Evolutionary conservation across 2,888 invertebrate genomes (phyloP).

Genomic region (Pandemis heparana): DNA sequence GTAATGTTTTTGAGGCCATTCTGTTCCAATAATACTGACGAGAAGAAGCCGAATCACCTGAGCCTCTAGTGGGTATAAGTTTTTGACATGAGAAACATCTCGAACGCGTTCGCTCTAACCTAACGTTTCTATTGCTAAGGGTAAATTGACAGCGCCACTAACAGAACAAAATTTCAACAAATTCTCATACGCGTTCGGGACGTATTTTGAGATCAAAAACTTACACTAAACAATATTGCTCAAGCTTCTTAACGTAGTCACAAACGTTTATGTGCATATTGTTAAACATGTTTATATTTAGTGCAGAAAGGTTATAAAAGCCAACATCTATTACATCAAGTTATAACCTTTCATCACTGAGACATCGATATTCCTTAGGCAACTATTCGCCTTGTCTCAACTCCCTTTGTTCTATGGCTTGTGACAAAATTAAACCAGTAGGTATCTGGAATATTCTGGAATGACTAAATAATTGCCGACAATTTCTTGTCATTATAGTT

Average conservation of each 20-base stretch:
- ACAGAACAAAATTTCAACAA: no score
- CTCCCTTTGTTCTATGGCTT: slow-evolving; percentile 1
- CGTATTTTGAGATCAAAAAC: no score
- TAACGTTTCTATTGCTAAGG: no score
- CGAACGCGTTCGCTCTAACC: no score
- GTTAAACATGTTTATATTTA: no score
- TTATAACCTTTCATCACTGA: neutral
- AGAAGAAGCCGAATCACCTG: neutral
- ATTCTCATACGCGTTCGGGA: no score
- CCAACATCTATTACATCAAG: neutral
- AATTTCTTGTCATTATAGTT: neutral
- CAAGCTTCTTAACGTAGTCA: neutral
- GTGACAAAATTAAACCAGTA: neutral
- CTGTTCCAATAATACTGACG: no score
- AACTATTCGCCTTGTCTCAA: slow-evolving; percentile 1
- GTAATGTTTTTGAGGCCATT: no score
- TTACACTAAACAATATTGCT: no score
- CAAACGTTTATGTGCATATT: neutral
- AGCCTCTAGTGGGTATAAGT: neutral
- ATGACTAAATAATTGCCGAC: neutral
- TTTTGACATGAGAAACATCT: no score
- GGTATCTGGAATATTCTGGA: neutral
- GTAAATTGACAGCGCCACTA: no score
- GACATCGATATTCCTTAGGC: neutral
- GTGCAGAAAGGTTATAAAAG: neutral